phyloP scores from a whole-genome alignment of 2,113 vertebrate genomes.

The Halcyon malimbica region DNA sequence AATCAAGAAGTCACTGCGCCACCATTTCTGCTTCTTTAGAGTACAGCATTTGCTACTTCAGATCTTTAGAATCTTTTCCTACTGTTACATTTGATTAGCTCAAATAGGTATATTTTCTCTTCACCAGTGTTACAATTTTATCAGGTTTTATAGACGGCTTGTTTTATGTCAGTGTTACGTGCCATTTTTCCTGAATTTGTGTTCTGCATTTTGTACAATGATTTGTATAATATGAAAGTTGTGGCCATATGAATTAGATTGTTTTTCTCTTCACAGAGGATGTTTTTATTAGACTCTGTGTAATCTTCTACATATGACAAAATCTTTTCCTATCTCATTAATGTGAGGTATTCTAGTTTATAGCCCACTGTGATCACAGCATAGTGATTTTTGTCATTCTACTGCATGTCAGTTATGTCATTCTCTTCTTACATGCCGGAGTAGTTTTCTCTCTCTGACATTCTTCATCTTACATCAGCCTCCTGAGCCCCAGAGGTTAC shows the following conservation, averaged over 20 bases:
- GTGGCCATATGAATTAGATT: not conserved
- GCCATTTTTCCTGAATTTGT: not conserved
- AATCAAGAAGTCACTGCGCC: not conserved
- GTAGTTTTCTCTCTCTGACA: not conserved
- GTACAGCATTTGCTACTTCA: not conserved
- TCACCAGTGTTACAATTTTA: not conserved
- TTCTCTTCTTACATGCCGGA: not conserved
- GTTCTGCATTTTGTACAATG: not conserved
- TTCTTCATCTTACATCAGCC: not conserved
- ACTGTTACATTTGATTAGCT: not conserved
- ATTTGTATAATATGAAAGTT: not conserved
- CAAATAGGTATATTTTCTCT: not conserved
- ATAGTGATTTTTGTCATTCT: slow-evolving; percentile 6
- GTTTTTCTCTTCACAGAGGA: not conserved
- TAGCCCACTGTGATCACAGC: not conserved
- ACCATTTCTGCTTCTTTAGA: not conserved
- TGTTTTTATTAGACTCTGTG: not conserved
- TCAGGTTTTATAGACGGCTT: not conserved
- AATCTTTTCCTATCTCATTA: slow-evolving; percentile 3
- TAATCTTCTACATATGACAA: slow-evolving; percentile 18
- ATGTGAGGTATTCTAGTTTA: not conserved
- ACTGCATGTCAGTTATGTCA: not conserved
- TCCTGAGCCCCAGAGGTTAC: slow-evolving; percentile 5
- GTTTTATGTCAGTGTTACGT: not conserved
- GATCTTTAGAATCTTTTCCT: not conserved